Evolutionary conservation across 2,888 invertebrate species (phyloP), one percentile per base, ranked within the genome.

Genomic region (Drosophila paranaensis): DNA sequence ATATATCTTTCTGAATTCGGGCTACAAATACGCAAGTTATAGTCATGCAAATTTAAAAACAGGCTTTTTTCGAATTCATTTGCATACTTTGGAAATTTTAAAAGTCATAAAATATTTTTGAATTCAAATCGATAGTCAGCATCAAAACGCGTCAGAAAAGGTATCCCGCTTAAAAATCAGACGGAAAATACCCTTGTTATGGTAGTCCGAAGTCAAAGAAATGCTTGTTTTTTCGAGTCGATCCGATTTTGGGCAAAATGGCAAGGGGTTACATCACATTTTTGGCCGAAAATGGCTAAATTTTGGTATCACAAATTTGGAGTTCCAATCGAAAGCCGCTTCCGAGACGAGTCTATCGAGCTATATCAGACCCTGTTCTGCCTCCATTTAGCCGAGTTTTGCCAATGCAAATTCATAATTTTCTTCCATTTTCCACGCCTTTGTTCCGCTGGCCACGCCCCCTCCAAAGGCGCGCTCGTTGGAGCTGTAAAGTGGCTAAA

Each of bases 391-490:
- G 1, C 25, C 16, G 0, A 33, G 6, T 16, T 3, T 6, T 11
- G 46, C 6, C 46, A 9, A 50, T 33, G 33, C 33, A 0, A 33
- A 50, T 50, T 33, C 3, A 16, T 13, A n/a, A 35, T 20, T 20
- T 20, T 16, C 50, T 4, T 33, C 1, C 1, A 1, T 8, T 11
- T 2, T 16, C n/a, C 10, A 30, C n/a, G 10, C 10, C 2, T 30
- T 8, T n/a, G 9, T 6, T 1, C 20, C 5, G 20, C 0, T 4
- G 20, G 39, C 65, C 77, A 69, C 77, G 73, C 74, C 63, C 50
- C 43, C 10, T 27, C 43, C n/a, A 9, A 25, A 10, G 13, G 20
- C 30, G 33, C 25, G 46, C 42, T 50, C 62, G 42, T 14, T 43
- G n/a, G 1, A 14, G 56, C 46, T 37, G n/a, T 16, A n/a, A 60